A percentile compares a stretch with the other conserved stretches of the same genome.
These are phyloP conservation scores for Tiaroga cobitis DNA, from an alignment of 2,797 vertebrate genomes.

Conservation along the genomic window DNA sequence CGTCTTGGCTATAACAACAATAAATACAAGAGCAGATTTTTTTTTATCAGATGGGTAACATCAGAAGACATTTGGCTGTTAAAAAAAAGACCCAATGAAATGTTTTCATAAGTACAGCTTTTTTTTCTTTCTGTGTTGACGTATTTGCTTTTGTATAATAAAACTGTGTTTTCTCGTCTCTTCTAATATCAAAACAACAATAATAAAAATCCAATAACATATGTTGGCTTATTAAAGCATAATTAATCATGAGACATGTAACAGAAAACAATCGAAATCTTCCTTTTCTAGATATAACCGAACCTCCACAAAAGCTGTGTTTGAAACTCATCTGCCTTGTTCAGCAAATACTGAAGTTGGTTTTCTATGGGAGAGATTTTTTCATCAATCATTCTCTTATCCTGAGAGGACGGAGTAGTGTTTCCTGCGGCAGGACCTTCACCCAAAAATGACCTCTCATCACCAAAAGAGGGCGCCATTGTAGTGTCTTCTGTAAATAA, in stretches of 20 bases:
- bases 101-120: neutral
- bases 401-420: neutral
- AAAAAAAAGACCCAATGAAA: neutral
- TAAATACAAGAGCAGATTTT: neutral
- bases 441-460: slow-evolving; percentile 16
- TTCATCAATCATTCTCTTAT: slow-evolving; percentile 61
- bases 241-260: neutral
- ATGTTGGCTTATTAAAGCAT: neutral
- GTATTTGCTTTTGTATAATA: neutral
- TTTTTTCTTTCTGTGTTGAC: neutral
- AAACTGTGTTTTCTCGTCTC: neutral
- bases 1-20: slow-evolving; percentile 67
- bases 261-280: neutral
- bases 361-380: slow-evolving; percentile 69
- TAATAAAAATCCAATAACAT: neutral
- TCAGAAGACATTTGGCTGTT: neutral
- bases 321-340: slow-evolving; percentile 76
- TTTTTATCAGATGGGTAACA: neutral
- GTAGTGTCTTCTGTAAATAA: slow-evolving; percentile 24
- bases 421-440: neutral
- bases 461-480: slow-evolving; percentile 61
- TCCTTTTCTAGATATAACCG: neutral
- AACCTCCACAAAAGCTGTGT: slow-evolving; percentile 66
- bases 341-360: slow-evolving; percentile 77
- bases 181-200: neutral